A percentile compares a stretch with the other conserved stretches of the same genome.
Conservation (phyloP, 2,113 vertebrate species). For the Lagenorhynchus albirostris region DNA sequence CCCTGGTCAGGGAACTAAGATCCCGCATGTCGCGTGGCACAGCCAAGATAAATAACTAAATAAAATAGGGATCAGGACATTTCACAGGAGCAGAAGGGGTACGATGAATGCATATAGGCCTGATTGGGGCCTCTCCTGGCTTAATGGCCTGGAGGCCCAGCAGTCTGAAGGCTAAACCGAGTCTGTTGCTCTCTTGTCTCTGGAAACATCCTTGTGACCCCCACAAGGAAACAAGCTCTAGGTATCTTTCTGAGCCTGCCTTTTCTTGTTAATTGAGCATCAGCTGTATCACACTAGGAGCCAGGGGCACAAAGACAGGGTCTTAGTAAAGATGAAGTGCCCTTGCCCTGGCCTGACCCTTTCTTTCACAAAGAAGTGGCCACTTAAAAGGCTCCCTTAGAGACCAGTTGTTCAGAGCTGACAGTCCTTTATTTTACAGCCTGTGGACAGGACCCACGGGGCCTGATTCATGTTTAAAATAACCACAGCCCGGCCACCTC, state of each 20-base stretch:
- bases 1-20: background rate
- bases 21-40: background rate
- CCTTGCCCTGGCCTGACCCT: background rate
- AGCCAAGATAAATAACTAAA: background rate
- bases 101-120: rapidly evolving
- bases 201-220: background rate
- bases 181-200: background rate
- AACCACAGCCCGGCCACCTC: background rate
- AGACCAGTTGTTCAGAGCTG: background rate
- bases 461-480: background rate
- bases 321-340: background rate
- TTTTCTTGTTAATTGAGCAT: background rate
- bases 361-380: background rate
- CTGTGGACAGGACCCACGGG: background rate
- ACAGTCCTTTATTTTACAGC: background rate
- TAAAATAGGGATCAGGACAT: background rate
- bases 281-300: background rate
- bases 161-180: background rate
- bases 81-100: background rate
- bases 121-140: background rate
- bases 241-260: background rate
- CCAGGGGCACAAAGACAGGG: background rate
- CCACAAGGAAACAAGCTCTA: background rate
- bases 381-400: background rate
- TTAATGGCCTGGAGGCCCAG: background rate